Evolutionary conservation across 2,113 vertebrate species (phyloP), one percentile per base, ranked within the genome.

Genomic region (Gracilinanus agilis): DNA sequence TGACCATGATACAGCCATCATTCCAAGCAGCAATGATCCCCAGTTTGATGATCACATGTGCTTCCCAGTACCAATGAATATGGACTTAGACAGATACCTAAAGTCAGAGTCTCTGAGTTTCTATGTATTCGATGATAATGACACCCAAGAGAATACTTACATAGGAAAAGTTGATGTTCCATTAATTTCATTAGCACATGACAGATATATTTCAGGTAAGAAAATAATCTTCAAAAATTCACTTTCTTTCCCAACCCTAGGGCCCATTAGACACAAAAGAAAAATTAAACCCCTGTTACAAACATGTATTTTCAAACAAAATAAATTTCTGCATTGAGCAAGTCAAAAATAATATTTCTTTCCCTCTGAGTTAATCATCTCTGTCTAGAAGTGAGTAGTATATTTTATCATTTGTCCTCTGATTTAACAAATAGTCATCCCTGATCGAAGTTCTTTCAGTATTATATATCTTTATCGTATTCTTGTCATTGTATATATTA

Each of bases 81-180:
- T 89, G 25, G 98, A 98, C 12, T 98, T 99, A 95, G 99, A 99
- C 96, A 97, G 11, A 58, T 99, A 99, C 96, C 98, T 99, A 94
- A 99, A 97, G 96, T 97, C 98, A 5, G 98, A 99, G 97, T 95
- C 94, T 54, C 98, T 99, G 90, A 97, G 91, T 88, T 97, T 99
- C 92, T 99, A 99, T 90, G 99, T 99, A 55, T 99, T 99, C 93
- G 99, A 99, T 98, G 98, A 98, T 97, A 98, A 93, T 91, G 99
- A 99, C 97, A 96, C 97, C 11, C 98, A 98, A 97, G 98, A 98
- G 93, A 96, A 98, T 96, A 90, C 95, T 92, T 99, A 99, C 93
- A 67, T 99, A 96, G 99, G 99, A 89, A 99, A 99, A 98, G 99
- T 98, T 96, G 93, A 0, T 27, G 98, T 99, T 24, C 99, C 99